Evolutionary conservation across 2,888 invertebrate genomes (phyloP), one percentile per base, ranked within the genome.

Genomic region (Rugalucina vietnamica): DNA sequence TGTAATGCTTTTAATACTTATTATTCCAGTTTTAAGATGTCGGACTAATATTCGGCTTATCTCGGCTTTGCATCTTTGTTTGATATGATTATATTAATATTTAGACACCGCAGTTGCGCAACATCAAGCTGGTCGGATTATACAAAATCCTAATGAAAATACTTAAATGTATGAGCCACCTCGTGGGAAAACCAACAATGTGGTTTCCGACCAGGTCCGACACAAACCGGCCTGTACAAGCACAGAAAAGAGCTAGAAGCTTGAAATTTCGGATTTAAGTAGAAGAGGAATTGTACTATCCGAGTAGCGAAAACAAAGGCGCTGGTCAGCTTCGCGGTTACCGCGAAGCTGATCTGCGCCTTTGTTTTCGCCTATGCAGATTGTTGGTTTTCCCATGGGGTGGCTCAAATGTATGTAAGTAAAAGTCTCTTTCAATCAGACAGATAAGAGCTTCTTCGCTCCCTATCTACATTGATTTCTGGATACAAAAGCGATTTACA

Each of bases 401-500:
- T n/a, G n/a, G n/a, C n/a, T n/a, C n/a, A n/a, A n/a, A n/a, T n/a
- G 18, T 65, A 34, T 34, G 65, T 65, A 65, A 32, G 65, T 65
- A 34, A 27, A 65, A 65, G 65, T 29, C 65, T 27, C 65, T 65
- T 65, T 65, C 65, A 65, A 34, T 65, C 34, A 65, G 34, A 8
- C 14, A 65, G 65, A 65, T 65, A 65, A 65, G 65, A 32, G 18
- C 12, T 18, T 34, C 34, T 65, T 65, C 65, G 32, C 34, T 34
- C 65, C 1, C 34, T 65, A 65, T 65, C 65, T 34, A 34, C 65
- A 65, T 65, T 34, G 65, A 65, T 65, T 65, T 65, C 34, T 5
- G 32, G 65, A 65, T 65, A 65, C 65, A 65, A 34, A 65, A 65
- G 34, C 34, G 43, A 81, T 75, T 79, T 81, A 84, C 84, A 84